These are phyloP conservation scores for Cercopithecus petaurista DNA, from an alignment of 2,797 vertebrate genomes.

Conservation along the genomic window DNA sequence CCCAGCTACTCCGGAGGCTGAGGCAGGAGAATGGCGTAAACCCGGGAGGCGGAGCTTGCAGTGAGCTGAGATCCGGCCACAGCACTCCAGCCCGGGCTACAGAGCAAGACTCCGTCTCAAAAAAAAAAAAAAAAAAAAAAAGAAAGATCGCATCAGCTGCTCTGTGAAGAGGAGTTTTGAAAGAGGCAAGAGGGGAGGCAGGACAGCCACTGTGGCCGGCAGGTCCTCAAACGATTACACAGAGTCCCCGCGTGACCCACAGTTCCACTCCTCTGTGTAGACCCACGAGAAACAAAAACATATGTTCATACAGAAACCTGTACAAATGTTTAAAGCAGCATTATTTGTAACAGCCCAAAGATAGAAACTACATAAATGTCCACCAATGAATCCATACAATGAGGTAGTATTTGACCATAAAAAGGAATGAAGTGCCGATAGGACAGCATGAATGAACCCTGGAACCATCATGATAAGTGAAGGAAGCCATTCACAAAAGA, in stretches of 20 bases:
- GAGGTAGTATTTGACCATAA: not conserved
- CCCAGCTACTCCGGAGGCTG: too few relatives aligned
- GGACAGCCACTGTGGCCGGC: not conserved
- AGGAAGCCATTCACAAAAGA: not conserved
- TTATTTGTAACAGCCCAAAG: too few relatives aligned
- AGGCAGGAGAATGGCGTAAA: too few relatives aligned
- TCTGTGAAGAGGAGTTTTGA: not conserved
- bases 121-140: too few relatives aligned
- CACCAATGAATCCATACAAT: rapidly evolving
- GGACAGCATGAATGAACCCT: too few relatives aligned
- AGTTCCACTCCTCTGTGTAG: not conserved
- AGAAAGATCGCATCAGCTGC: not conserved
- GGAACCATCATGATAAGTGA: not conserved
- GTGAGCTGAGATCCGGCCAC: too few relatives aligned
- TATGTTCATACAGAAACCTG: not conserved
- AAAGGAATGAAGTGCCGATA: not conserved
- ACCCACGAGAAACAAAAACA: not conserved
- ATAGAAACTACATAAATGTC: not conserved
- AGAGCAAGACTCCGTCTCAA: too few relatives aligned
- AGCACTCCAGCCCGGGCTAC: too few relatives aligned
- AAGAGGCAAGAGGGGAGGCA: not conserved
- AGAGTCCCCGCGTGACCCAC: rapidly evolving
- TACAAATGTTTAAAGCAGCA: rapidly evolving
- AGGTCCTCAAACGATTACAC: not conserved
- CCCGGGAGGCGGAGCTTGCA: too few relatives aligned